Evolutionary conservation across 2,797 vertebrate genomes (phyloP).

Genomic region (Gobionotothen gibberifrons): DNA sequence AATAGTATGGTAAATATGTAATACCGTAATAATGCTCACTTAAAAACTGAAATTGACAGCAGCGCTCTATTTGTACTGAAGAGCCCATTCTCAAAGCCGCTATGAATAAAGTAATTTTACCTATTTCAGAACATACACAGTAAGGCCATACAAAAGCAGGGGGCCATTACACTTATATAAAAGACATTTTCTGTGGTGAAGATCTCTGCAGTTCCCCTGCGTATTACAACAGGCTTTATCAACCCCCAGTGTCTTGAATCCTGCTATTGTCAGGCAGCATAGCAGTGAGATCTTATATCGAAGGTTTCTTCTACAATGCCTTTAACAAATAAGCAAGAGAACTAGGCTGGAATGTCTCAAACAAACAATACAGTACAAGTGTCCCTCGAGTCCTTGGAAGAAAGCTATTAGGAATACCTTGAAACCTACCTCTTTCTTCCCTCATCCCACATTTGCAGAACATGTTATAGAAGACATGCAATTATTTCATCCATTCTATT

Average conservation of each 20-base stretch:
- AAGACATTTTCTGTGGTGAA: conserved; percentile 34
- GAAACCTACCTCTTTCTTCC: conserved; percentile 45
- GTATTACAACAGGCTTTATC: conserved; percentile 38
- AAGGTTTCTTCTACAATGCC: conserved; percentile 32
- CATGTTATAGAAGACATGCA: conserved; percentile 79
- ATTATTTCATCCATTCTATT: conserved; percentile 79
- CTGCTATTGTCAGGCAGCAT: conserved; percentile 27
- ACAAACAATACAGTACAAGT: conserved; percentile 57
- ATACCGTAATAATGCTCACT: conserved; percentile 26
- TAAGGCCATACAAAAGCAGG: conserved; percentile 21
- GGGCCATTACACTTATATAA: conserved; percentile 35
- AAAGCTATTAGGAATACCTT: conserved; percentile 73
- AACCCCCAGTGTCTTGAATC: conserved; percentile 39
- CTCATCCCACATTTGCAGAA: conserved; percentile 64
- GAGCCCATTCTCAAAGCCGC: conserved; percentile 10
- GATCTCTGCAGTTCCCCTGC: conserved; percentile 34
- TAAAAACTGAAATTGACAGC: conserved; percentile 24
- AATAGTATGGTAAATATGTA: conserved; percentile 16
- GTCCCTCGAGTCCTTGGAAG: conserved; percentile 52
- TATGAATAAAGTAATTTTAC: conserved; percentile 47
- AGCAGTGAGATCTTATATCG: conserved; percentile 38
- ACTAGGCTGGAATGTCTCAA: conserved; percentile 42
- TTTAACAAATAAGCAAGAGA: conserved; percentile 50
- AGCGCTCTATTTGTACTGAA: conserved; percentile 18
- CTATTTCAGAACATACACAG: conserved; percentile 9